Evolutionary conservation across 2,888 invertebrate genomes (phyloP), one percentile per base, ranked within the genome.

Genomic region (Andrena hattorfiana): DNA sequence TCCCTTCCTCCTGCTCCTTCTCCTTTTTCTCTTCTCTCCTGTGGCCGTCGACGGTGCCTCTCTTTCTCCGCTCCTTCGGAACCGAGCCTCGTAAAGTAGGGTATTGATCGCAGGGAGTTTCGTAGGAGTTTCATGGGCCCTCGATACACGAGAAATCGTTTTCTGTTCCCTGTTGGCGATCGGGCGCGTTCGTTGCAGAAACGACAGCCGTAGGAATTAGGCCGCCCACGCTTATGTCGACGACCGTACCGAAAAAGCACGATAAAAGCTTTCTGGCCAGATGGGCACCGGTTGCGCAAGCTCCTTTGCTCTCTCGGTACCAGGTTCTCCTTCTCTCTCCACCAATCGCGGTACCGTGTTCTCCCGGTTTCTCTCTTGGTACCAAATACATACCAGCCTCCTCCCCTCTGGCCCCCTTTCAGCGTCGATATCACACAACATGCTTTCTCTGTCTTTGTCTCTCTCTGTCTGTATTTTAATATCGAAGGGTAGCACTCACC

Each of bases 201-300:
- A 79, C 77, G 86, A 88, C 83, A 81, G 81, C 83, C 79, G 79
- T 67, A 73, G 86, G 87, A 89, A 89, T 89, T 89, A 86, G 89
- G 88, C 83, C 89, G 88, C 87, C 87, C 87, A 90, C 89, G 87
- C 87, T 86, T 87, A 79, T 88, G 88, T 89, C 89, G 88, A 87
- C 83, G 86, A 85, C 84, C 83, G 84, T 83, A 84, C 86, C 86
- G 87, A 90, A 90, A 90, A 90, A 90, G 84, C 84, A 82, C 82
- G 87, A 90, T 89, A 90, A 90, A 90, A 90, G 87, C 89, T 90
- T 88, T 87, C 86, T 86, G 81, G 85, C 90, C 90, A 90, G 88
- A 90, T 90, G 90, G 88, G 85, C 86, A 85, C 72, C 82, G 82
- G 81, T 89, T 89, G 85, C 88, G 87, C 88, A 89, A 89, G 84